Base-by-base conservation (phyloP, 2,888 invertebrate genomes). In the Fragum whitleyi region DNA sequence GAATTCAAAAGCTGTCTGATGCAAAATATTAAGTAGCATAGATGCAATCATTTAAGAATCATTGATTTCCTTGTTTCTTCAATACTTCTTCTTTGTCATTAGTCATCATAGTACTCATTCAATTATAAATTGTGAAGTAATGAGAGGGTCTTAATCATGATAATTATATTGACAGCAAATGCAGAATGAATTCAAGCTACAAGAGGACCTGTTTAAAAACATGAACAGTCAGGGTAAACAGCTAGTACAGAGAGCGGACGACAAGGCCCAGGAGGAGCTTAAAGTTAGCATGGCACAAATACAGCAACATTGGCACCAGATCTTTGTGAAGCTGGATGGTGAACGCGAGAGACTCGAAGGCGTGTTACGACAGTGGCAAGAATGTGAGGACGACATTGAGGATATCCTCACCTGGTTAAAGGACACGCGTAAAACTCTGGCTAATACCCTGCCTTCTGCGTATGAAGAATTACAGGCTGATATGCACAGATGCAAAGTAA, bases 381-480 rank as follows among this genome's bases (percentile, higher is more conserved):
- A 90, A 19, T 90, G 91, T 86, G 92, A 93, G 77, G 89, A 88
- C n/a, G 91, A 91, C 53, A 91, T 93, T 73, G 92, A 92, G 47
- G 91, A 92, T 5, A 85, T 91, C 16, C 85, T 93, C 14, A 81
- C 85, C 32, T 93, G 93, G 93, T 85, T 93, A 62, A 90, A 88
- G 78, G 91, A 91, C 55, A 90, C 91, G 19, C 84, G 92, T 21
- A 78, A 73, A 6, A 71, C 84, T 2, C 83, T 92, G 19, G 82
- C 83, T 9, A 72, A 77, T 14, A 90, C 88, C 7, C 83, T 93
- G 29, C 93, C 93, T 1, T 85, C 88, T 19, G 87, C 87, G 11
- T 92, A 92, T 73, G 92, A 92, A 62, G 90, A 90, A 26, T 82
- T 93, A 21, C 91, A 92, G 79, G 77, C 84, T 21, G 92, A 92